Base-by-base conservation (phyloP, 2,797 vertebrate genomes). In the Microhierax caerulescens region DNA sequence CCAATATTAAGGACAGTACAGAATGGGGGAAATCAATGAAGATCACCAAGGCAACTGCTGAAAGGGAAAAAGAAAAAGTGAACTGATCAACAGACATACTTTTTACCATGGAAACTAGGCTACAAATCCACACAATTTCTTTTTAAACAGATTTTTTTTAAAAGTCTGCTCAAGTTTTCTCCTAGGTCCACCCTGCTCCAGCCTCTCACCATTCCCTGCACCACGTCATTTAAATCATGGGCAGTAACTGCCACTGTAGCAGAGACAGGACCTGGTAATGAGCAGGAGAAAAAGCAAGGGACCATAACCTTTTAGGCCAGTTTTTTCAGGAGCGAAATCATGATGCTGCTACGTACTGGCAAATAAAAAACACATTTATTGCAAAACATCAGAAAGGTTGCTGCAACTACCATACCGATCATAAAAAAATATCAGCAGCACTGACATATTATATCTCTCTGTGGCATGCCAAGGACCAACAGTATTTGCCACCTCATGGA, bases 401-500 rank as follows among this genome's bases (percentile, higher is more conserved):
- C 73, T 83, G 61, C 10, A 13, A 34, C 48, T 77, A 30, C 60
- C 32, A 45, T 2, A 37, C 20, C 14, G 41, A 63, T 41, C 0
- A 2, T 63, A 72, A 90, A 53, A 57, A 84, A 39, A 50, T 17
- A 76, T 2, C 68, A 82, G 47, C 37, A 78, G 39, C 8, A 18
- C n/a, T 11, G 80, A 47, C 27, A 39, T 2, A 2, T 32, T 85
- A 2, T 34, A 78, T 28, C 14, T 53, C 37, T 61, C 57, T 13
- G 28, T 50, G 50, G 77, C 51, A 84, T 79, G n/a, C 22, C 73
- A 94, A 92, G 69, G 79, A 94, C 59, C 85, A 92, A 88, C 50
- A 78, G 30, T 23, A 67, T 37, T 94, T 97, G 93, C 93, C 88
- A 90, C 51, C 63, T 92, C 85, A 90, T 72, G 88, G 90, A 94